phyloP scores from a whole-genome alignment of 1,140 invertebrate species.

The Penaeus japonicus region DNA sequence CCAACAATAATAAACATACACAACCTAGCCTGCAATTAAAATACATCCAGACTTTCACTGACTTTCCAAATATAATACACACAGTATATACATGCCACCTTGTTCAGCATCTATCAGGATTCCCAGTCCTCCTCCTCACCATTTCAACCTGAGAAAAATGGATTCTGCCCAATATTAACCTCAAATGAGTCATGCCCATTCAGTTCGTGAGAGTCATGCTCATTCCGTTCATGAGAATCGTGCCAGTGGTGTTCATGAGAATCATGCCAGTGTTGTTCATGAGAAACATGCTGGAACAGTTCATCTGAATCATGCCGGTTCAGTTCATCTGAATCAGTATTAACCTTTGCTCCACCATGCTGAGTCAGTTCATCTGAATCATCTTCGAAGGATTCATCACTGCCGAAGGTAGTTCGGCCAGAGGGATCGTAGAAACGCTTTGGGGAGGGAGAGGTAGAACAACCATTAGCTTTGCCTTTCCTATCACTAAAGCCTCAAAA shows the following conservation, averaged over 20 bases:
- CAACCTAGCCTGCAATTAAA: no score
- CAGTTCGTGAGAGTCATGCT: no score
- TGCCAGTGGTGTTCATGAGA: not conserved
- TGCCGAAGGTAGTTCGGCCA: constrained; percentile 20
- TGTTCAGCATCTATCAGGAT: no score
- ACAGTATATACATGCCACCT: no score
- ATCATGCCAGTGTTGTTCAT: not conserved
- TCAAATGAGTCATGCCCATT: no score
- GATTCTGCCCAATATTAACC: no score
- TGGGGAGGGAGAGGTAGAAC: constrained; percentile 37
- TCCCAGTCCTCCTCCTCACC: no score
- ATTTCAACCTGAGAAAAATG: no score
- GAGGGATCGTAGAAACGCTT: constrained; percentile 54
- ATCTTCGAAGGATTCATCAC: constrained; percentile 43
- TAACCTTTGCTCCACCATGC: not conserved
- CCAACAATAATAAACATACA: no score
- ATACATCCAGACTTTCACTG: no score
- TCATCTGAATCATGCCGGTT: constrained; percentile 21
- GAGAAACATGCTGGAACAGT: not conserved
- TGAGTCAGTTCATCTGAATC: constrained; percentile 30
- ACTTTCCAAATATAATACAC: no score
- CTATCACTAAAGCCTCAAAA: not conserved
- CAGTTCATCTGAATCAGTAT: constrained; percentile 23
- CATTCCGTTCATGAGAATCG: not conserved
- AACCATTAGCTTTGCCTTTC: constrained; percentile 28